These are phyloP conservation scores for Cosmia trapezina DNA, from an alignment of 2,888 invertebrate genomes.

Conservation along the genomic window DNA sequence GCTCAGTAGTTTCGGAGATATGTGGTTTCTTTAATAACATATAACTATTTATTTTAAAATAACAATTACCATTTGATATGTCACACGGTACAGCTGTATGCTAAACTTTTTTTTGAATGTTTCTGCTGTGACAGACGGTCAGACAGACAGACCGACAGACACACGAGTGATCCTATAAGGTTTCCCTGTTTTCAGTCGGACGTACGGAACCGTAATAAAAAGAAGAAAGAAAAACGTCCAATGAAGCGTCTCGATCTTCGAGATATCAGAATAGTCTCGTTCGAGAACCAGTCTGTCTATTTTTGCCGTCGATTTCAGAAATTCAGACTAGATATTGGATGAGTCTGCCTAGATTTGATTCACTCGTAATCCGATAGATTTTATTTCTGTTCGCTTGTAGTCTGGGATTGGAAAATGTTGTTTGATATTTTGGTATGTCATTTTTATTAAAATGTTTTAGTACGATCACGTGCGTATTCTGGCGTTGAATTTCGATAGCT, in stretches of 20 bases:
- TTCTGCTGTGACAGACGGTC: too few relatives aligned
- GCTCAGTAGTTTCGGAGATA: too few relatives aligned
- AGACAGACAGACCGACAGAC: too few relatives aligned
- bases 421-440: not conserved
- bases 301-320: conserved; percentile 52
- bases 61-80: too few relatives aligned
- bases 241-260: conserved; percentile 25
- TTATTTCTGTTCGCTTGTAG: conserved; percentile 30
- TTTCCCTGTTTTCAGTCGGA: too few relatives aligned
- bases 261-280: conserved; percentile 25
- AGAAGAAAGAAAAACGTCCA: not conserved
- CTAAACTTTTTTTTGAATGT: too few relatives aligned
- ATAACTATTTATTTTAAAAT: too few relatives aligned
- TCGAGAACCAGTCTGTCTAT: conserved; percentile 42
- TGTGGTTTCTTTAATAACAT: too few relatives aligned
- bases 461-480: not conserved
- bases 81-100: too few relatives aligned
- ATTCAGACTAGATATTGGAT: conserved; percentile 36
- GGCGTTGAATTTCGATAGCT: not conserved
- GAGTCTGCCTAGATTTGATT: conserved; percentile 48
- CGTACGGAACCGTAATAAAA: not conserved
- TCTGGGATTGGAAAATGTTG: conserved; percentile 12
- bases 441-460: conserved; percentile 2
- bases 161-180: too few relatives aligned
- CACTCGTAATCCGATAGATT: conserved; percentile 37